These are phyloP conservation scores for Piprites chloris DNA, from an alignment of 2,113 vertebrate species.

Conservation along the genomic window DNA sequence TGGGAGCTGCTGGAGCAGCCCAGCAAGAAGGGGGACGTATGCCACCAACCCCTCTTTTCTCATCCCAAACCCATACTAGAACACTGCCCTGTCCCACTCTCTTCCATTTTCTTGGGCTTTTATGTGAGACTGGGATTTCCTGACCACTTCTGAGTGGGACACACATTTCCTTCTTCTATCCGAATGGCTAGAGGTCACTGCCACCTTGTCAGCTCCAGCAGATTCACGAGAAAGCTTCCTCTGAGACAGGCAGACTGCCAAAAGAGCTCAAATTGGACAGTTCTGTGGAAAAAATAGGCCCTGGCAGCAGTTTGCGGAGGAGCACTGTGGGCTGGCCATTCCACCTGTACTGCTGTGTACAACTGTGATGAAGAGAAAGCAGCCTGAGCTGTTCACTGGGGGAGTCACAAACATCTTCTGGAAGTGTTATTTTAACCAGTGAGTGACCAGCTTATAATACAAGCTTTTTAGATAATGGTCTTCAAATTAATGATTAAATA, in stretches of 20 bases:
- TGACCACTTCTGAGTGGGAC: not conserved
- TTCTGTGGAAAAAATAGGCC: not conserved
- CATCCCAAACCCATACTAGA: not conserved
- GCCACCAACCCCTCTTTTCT: not conserved
- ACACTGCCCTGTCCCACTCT: fast-evolving
- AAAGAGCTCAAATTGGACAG: not conserved
- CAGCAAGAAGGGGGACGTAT: not conserved
- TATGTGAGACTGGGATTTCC: not conserved
- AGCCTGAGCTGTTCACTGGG: not conserved
- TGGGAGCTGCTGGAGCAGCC: not conserved
- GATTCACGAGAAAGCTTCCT: not conserved
- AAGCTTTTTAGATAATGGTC: not conserved
- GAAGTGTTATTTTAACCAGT: not conserved
- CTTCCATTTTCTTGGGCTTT: not conserved
- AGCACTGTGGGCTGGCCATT: fast-evolving
- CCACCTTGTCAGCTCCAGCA: not conserved
- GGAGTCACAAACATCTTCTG: not conserved
- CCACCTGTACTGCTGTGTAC: not conserved
- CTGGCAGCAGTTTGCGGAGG: not conserved
- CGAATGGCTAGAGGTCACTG: not conserved
- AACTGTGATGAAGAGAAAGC: not conserved
- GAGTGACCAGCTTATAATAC: not conserved
- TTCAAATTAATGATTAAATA: not conserved
- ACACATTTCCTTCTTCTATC: not conserved
- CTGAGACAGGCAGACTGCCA: not conserved